A percentile compares a stretch with the other conserved stretches of the same genome.
These are phyloP conservation scores for Acronicta alni DNA, from an alignment of 2,888 invertebrate genomes.

Conservation along the genomic window DNA sequence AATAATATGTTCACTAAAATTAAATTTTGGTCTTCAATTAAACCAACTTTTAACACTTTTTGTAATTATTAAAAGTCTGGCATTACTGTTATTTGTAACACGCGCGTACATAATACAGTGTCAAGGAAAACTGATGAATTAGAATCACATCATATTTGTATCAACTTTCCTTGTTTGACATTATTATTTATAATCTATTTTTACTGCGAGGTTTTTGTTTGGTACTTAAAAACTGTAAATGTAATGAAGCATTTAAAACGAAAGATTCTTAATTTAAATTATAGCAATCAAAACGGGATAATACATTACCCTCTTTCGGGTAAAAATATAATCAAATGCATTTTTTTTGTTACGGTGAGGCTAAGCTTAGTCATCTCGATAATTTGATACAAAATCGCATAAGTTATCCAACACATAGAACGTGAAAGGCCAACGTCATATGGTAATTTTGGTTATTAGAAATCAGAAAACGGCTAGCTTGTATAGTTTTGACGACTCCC, in stretches of 20 bases:
- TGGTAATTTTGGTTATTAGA: slow-evolving; percentile 83
- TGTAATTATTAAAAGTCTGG: not conserved
- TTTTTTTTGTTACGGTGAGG: not conserved
- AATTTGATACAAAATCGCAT: slow-evolving; percentile 61
- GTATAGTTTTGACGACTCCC: slow-evolving; percentile 63
- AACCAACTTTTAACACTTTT: slow-evolving; percentile 14
- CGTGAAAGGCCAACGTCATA: slow-evolving; percentile 85
- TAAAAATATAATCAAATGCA: no score
- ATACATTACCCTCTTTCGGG: no score
- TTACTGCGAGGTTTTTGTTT: no score
- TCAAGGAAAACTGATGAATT: slow-evolving; percentile 70
- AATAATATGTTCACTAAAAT: slow-evolving; percentile 26
- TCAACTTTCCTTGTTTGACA: slow-evolving; percentile 53
- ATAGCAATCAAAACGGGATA: no score
- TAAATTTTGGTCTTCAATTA: slow-evolving; percentile 12
- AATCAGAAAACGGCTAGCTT: slow-evolving; percentile 75
- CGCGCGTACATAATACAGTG: slow-evolving; percentile 45
- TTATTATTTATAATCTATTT: slow-evolving; percentile 28
- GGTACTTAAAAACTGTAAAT: no score
- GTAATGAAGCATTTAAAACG: no score
- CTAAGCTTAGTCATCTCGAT: slow-evolving; percentile 17
- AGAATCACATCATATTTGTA: slow-evolving; percentile 11
- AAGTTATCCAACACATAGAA: slow-evolving; percentile 75
- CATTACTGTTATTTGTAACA: slow-evolving; percentile 20
- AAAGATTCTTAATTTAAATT: no score